Evolutionary conservation across 2,797 vertebrate species (phyloP).

Genomic region (Anguilla anguilla): DNA sequence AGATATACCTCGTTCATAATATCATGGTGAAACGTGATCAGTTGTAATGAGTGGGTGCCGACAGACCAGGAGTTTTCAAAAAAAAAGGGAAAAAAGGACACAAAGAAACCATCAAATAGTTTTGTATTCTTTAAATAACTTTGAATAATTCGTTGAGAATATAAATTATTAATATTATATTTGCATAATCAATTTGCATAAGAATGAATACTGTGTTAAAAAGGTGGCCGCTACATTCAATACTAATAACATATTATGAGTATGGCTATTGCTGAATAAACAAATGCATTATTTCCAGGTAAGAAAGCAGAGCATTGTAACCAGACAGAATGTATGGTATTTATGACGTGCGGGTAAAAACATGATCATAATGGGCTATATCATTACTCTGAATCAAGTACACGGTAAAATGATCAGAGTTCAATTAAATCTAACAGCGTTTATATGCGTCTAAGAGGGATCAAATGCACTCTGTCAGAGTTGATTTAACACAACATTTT

Average conservation of each 20-base stretch:
- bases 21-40: background rate
- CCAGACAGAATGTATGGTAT: background rate
- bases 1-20: background rate
- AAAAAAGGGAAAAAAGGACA: background rate
- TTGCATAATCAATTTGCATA: background rate
- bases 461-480: background rate
- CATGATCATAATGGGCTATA: background rate
- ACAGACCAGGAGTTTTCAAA: background rate
- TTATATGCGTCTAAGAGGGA: background rate
- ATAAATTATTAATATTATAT: background rate
- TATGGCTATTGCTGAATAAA: background rate
- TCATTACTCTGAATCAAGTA: background rate
- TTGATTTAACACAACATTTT: background rate
- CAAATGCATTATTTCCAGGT: background rate
- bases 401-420: background rate
- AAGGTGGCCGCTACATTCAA: background rate
- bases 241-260: background rate
- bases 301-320: background rate
- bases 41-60: background rate
- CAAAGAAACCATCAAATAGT: background rate
- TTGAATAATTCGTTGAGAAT: background rate
- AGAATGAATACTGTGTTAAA: background rate
- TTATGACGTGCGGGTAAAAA: background rate
- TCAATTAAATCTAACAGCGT: background rate
- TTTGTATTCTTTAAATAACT: background rate